Evolutionary conservation across 2,113 vertebrate genomes (phyloP), one percentile per base, ranked within the genome.

Genomic region (Gymnobelideus leadbeateri): DNA sequence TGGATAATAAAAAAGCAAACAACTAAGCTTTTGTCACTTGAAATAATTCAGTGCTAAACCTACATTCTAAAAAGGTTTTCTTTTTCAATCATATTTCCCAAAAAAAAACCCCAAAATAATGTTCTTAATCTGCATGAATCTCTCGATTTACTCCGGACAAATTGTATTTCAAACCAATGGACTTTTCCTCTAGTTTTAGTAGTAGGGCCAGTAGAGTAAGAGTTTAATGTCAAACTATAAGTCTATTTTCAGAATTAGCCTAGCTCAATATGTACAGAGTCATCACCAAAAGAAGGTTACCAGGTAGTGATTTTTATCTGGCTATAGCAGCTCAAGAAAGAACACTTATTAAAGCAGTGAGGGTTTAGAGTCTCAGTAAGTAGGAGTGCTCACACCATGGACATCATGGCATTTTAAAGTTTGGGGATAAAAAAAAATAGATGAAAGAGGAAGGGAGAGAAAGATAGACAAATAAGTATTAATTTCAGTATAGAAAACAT

Each of bases 161-260:
- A 94, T n/a, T 77, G 7, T 84, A 23, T 84, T n/a, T 84, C n/a
- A 43, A 84, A 43, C 19, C n/a, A 19, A 23, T 43, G 68, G n/a
- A 84, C 19, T 43, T 84, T 84, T 91, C 95, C 91, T 91, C 47
- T 89, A 93, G 24, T 91, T 96, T 96, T 93, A 93, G 95, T 93
- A 51, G 47, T 94, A 51, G 91, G 90, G 21, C 51, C 19, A 43
- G 2, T 84, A 43, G 68, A 84, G 68, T 84, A 84, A 84, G 16
- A 84, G 16, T 84, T 6, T 23, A 43, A 84, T 43, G n/a, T 8
- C 4, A 77, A 37, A 19, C n/a, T 84, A 21, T 43, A 68, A 68
- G 16, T 84, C n/a, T 77, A 37, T n/a, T 37, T 43, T 31, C 68
- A n/a, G 68, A 84, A 43, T 6, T 7, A 84, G n/a, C 1, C 68